Base-by-base conservation (phyloP, 2,113 vertebrate genomes). In the Centrocercus urophasianus region DNA sequence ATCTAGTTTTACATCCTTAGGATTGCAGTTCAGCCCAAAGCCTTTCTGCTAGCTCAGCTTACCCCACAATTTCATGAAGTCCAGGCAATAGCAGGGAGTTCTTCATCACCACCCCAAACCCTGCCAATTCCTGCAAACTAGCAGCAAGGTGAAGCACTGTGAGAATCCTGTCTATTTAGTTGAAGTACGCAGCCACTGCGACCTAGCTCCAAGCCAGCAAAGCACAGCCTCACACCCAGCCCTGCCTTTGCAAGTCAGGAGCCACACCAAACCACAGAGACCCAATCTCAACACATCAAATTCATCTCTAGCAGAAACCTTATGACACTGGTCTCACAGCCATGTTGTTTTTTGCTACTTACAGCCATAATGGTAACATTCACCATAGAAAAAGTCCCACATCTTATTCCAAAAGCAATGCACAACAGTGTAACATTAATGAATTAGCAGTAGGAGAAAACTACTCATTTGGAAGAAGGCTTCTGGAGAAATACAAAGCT, bases 171-270 rank as follows among this genome's bases (percentile, higher is more conserved):
- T 17, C 25, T 61, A 4, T 43, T 22, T 1, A 76, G 72, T 47
- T 34, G 43, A 27, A 75, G 11, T 38, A 3, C 20, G 47, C 75
- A 75, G 91, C 11, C 24, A 6, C 22, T 5, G 1, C 50, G 32
- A 57, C 25, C 28, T 36, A 20, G 5, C 43, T 73, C 13, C 36
- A 61, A 27, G 2, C 24, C 71, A 71, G 50, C 56, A 25, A 25
- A 21, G 16, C 38, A 20, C 34, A 73, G 28, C 67, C 63, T 73
- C 1, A 4, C 22, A 15, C 3, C 61, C 61, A 30, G 22, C 70
- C 8, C 22, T 8, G 48, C 38, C 67, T 66, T 21, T 0, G 0
- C 56, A 0, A 0, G 25, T 2, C 34, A 28, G 50, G 18, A 64
- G 61, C 18, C 2, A 22, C 14, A 6, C 2, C 3, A 3, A 56